phyloP scores from a whole-genome alignment of 2,797 vertebrate genomes.

The Syndactyla subalaris region DNA sequence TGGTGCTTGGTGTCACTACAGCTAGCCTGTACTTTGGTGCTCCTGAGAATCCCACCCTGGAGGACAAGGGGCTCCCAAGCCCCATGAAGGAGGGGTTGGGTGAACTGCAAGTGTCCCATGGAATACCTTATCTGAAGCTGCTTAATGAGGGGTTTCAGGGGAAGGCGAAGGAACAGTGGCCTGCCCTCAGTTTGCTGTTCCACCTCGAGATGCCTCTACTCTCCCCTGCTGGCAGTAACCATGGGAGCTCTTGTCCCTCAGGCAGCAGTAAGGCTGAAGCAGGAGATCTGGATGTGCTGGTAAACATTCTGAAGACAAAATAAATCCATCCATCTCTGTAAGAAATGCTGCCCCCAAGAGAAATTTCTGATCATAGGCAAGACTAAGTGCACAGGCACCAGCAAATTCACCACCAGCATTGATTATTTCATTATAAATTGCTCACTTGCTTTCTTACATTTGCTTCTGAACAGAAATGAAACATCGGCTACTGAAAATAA shows the following conservation, averaged over 20 bases:
- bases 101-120: neutral
- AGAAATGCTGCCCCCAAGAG: slow-evolving; percentile 69
- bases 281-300: neutral
- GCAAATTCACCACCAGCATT: slow-evolving; percentile 26
- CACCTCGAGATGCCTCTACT: rapidly evolving
- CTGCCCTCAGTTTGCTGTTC: neutral
- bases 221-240: neutral
- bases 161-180: neutral
- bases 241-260: neutral
- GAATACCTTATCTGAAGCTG: neutral
- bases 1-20: neutral
- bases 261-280: neutral
- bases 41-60: neutral
- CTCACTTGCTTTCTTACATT: slow-evolving; percentile 53
- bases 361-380: slow-evolving; percentile 64
- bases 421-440: slow-evolving; percentile 63
- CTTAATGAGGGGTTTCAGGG: neutral
- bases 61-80: neutral
- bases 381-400: slow-evolving; percentile 47
- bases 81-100: neutral
- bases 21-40: neutral
- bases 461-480: slow-evolving; percentile 59
- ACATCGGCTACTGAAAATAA: slow-evolving; percentile 54
- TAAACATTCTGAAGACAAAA: slow-evolving; percentile 40
- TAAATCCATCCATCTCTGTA: slow-evolving; percentile 65